These are phyloP conservation scores for Lepeophtheirus salmonis DNA, from an alignment of 1,140 invertebrate genomes.

Conservation along the genomic window DNA sequence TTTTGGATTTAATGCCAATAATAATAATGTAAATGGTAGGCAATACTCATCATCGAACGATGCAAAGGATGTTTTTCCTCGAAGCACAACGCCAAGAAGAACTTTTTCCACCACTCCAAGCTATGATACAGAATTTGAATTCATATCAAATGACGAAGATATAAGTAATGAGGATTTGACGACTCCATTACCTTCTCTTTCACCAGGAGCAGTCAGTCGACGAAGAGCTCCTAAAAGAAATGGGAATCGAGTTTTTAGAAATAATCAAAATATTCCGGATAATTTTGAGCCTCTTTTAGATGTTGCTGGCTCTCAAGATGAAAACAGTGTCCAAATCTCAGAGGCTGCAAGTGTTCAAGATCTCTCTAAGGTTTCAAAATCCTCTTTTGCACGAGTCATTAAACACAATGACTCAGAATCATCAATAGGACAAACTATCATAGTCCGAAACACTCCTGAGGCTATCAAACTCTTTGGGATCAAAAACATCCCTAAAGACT, in stretches of 20 bases:
- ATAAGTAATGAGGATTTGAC: not conserved
- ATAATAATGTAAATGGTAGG: too few species aligned
- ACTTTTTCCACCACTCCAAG: not conserved
- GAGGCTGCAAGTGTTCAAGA: not conserved
- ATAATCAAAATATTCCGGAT: not conserved
- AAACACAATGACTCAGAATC: conserved; percentile 2
- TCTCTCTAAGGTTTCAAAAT: not conserved
- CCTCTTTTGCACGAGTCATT: conserved; percentile 9
- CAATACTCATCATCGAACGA: not conserved
- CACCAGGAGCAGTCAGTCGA: not conserved
- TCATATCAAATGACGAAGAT: not conserved
- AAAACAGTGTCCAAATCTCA: not conserved
- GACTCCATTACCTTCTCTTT: not conserved
- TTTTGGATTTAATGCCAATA: not conserved
- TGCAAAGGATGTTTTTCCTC: not conserved
- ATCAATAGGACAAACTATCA: not conserved
- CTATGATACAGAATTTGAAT: not conserved
- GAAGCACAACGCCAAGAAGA: not conserved
- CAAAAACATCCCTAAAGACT: conserved; percentile 12
- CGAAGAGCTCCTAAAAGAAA: not conserved
- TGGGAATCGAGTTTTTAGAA: not conserved
- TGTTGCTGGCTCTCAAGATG: not conserved
- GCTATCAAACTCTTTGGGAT: conserved; percentile 13
- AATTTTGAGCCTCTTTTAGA: not conserved
- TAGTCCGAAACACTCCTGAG: conserved; percentile 12